Evolutionary conservation across 2,888 invertebrate genomes (phyloP).

Genomic region (Drosophila engyochracea): DNA sequence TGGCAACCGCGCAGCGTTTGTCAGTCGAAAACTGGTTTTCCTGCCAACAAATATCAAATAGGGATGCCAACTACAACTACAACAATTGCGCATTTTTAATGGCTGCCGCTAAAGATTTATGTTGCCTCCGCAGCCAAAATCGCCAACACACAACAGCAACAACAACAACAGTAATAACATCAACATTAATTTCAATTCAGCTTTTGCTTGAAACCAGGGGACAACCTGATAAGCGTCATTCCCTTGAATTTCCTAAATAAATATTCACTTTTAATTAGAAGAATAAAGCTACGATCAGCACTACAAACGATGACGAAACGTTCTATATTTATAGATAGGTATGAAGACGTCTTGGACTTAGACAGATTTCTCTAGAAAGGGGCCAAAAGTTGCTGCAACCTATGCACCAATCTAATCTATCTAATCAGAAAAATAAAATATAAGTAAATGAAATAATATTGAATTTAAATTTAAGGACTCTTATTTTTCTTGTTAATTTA

Average conservation of each 20-base stretch:
- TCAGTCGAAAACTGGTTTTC: constrained; percentile 63
- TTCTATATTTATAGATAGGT: neutral
- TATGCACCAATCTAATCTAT: neutral
- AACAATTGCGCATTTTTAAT: constrained; percentile 47
- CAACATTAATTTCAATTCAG: constrained; percentile 1
- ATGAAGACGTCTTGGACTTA: neutral
- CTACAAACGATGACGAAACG: neutral
- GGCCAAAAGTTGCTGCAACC: neutral
- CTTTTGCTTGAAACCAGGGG: neutral
- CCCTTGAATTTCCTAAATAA: neutral
- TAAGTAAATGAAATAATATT: neutral
- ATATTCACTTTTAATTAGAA: neutral
- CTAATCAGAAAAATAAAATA: neutral
- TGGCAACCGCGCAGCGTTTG: constrained; percentile 56
- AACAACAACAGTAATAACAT: neutral
- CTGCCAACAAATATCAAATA: constrained; percentile 55
- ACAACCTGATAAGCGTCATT: neutral
- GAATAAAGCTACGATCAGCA: neutral
- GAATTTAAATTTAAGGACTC: neutral
- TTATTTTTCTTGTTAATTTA: neutral
- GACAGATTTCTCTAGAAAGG: neutral
- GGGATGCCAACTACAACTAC: constrained; percentile 59
- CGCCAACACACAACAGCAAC: constrained; percentile 21
- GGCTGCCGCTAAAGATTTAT: constrained; percentile 37
- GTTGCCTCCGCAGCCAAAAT: constrained; percentile 23